phyloP scores from a whole-genome alignment of 2,888 invertebrate species.

The Escarpia spicata region DNA sequence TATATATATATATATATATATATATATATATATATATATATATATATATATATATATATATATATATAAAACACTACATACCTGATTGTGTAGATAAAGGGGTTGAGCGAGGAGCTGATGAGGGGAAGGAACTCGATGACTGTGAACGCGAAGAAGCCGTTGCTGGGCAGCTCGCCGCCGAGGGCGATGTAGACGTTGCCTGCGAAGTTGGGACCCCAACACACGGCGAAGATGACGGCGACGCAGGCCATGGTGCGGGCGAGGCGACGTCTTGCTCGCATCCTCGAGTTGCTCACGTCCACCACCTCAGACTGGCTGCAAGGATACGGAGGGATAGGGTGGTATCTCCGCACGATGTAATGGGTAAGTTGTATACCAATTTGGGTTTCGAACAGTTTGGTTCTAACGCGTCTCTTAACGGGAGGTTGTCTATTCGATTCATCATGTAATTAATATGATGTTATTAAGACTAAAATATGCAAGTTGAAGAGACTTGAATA shows the following conservation, averaged over 20 bases:
- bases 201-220: slow-evolving; percentile 36
- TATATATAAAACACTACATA: background rate
- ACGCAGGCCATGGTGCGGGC: slow-evolving; percentile 40
- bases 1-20: too few relatives aligned
- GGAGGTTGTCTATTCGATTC: too few relatives aligned
- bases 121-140: slow-evolving; percentile 35
- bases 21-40: background rate
- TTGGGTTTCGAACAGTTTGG: too few relatives aligned
- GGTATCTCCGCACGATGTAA: background rate
- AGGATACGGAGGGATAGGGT: background rate
- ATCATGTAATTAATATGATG: too few relatives aligned
- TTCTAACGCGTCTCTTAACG: too few relatives aligned
- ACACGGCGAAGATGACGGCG: slow-evolving; percentile 35
- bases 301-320: background rate
- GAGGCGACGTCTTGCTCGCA: slow-evolving; percentile 30
- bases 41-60: too few relatives aligned
- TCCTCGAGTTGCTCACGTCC: slow-evolving; percentile 19
- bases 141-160: slow-evolving; percentile 33
- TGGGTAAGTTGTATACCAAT: background rate
- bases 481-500: too few relatives aligned
- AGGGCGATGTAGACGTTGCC: slow-evolving; percentile 26
- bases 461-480: too few relatives aligned
- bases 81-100: slow-evolving; percentile 30
- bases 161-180: slow-evolving; percentile 25
- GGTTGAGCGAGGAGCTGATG: slow-evolving; percentile 36